phyloP scores from a whole-genome alignment of 1,140 invertebrate species.

The Magallana ariakensis region DNA sequence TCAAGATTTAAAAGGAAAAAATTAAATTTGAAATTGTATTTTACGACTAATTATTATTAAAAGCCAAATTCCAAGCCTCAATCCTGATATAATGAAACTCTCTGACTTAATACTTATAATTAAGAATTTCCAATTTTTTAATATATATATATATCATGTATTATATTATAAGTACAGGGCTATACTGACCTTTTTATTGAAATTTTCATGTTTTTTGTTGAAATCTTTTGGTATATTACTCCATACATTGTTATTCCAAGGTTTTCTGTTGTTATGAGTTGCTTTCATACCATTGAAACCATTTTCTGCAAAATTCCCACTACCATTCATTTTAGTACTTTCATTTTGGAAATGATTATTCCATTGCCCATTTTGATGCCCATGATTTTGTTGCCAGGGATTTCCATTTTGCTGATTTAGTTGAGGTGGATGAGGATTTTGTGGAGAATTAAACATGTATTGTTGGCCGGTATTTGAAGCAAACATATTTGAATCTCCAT shows the following conservation, averaged over 20 bases:
- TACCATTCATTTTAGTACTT: background rate
- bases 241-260: conserved; percentile 1
- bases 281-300: background rate
- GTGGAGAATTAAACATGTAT: background rate
- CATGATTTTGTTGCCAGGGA: background rate
- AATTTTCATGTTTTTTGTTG: background rate
- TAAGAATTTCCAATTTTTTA: too few species aligned
- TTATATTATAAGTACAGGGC: too few species aligned
- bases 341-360: background rate
- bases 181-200: background rate
- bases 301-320: background rate
- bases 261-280: background rate
- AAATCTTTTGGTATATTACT: conserved; percentile 4
- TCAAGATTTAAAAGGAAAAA: too few species aligned
- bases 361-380: conserved; percentile 16
- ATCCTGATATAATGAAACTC: too few species aligned
- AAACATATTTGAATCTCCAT: conserved; percentile 15
- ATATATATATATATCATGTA: too few species aligned
- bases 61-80: too few species aligned
- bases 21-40: too few species aligned
- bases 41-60: too few species aligned
- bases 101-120: too few species aligned
- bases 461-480: background rate
- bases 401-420: background rate
- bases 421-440: background rate